Percentiles rank a stretch among this genome's conserved stretches.
These are phyloP conservation scores for Hyposmocoma kahamanoa DNA, from an alignment of 1,140 invertebrate genomes.

Conservation along the genomic window DNA sequence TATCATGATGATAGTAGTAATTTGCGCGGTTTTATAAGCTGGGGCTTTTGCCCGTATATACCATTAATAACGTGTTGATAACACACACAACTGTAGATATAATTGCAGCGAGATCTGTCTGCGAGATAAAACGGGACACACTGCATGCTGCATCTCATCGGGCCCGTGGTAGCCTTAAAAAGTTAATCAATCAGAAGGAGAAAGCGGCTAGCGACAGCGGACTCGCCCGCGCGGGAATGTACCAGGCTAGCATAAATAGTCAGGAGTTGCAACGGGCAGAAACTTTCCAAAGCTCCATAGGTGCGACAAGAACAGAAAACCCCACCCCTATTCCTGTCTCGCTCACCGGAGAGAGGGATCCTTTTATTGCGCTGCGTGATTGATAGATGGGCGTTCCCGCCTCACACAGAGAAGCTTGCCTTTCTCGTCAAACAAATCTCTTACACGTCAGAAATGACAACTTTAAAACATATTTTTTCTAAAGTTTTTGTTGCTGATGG, in stretches of 20 bases:
- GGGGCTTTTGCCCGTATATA: no score
- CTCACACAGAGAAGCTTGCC: neutral
- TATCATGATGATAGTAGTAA: no score
- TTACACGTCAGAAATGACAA: no score
- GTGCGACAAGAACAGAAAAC: slow-evolving; percentile 36
- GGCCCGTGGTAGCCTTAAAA: slow-evolving; percentile 31
- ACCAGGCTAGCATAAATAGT: slow-evolving; percentile 53
- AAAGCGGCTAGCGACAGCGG: slow-evolving; percentile 67
- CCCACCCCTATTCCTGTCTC: slow-evolving; percentile 22
- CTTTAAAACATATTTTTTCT: no score
- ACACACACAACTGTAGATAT: no score
- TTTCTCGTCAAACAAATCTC: no score
- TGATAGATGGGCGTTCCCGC: slow-evolving; percentile 1
- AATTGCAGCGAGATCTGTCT: no score
- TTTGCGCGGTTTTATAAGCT: no score
- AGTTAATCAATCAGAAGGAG: slow-evolving; percentile 55
- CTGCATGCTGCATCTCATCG: slow-evolving; percentile 17
- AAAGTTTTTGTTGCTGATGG: no score
- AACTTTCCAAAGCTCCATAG: slow-evolving; percentile 55
- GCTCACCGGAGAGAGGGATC: neutral
- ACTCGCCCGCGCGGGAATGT: slow-evolving; percentile 64
- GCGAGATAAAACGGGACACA: slow-evolving; percentile 17
- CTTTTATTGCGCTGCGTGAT: neutral
- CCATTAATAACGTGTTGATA: no score
- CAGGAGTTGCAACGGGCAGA: slow-evolving; percentile 26